phyloP scores from a whole-genome alignment of 2,888 invertebrate genomes.

The Apodemia duryi region DNA sequence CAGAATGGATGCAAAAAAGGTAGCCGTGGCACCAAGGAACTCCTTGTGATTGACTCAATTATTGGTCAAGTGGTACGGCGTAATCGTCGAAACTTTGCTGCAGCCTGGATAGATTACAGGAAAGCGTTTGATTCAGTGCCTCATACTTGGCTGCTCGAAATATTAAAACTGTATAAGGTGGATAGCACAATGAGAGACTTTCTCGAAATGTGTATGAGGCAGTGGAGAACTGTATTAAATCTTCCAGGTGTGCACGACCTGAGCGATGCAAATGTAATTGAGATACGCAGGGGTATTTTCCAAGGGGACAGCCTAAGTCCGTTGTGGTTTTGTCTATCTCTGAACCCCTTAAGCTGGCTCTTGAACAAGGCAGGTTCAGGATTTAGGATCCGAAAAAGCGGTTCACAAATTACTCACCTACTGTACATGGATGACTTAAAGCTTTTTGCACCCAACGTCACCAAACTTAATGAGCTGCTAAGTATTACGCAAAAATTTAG shows the following conservation, averaged over 20 bases:
- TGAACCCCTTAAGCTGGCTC: background rate
- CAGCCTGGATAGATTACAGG: background rate
- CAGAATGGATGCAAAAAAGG: background rate
- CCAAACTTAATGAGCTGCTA: background rate
- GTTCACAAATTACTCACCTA: background rate
- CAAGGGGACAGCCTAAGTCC: conserved; percentile 3
- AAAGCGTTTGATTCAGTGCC: background rate
- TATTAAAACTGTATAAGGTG: background rate
- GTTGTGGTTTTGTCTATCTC: background rate
- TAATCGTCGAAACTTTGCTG: background rate
- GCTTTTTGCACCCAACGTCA: background rate
- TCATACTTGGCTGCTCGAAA: background rate
- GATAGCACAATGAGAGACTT: background rate
- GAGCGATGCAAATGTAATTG: no score
- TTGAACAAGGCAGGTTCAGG: background rate
- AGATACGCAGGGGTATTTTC: background rate
- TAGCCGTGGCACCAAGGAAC: background rate
- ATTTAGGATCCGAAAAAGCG: background rate
- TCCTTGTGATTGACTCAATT: background rate
- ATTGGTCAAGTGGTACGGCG: background rate
- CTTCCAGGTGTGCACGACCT: no score
- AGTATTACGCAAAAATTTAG: conserved; percentile 1
- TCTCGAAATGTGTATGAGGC: no score
- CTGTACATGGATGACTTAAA: conserved; percentile 3
- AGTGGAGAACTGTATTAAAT: no score